Conservation (phyloP, 2,797 vertebrate genomes). For the Malurus leucopterus region DNA sequence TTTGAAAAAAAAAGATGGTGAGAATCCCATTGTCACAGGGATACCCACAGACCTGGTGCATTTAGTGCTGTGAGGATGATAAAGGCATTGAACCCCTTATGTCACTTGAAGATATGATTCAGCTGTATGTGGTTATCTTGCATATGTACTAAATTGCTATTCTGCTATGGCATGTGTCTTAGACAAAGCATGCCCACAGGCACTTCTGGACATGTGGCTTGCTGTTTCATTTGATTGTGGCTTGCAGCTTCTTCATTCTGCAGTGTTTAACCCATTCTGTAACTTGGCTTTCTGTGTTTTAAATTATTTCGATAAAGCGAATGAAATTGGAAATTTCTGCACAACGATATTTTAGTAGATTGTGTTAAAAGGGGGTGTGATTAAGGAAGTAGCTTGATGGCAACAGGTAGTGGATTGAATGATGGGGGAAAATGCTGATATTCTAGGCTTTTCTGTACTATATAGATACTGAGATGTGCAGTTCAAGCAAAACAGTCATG, state of each 20-base stretch:
- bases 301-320: background rate
- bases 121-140: constrained; percentile 32
- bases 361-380: background rate
- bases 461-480: background rate
- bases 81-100: background rate
- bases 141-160: constrained; percentile 1
- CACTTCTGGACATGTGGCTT: constrained; percentile 24
- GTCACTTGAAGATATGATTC: background rate
- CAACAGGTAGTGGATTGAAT: background rate
- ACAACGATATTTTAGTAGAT: background rate
- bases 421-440: background rate
- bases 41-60: background rate
- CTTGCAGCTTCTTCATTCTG: constrained; percentile 2
- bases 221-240: constrained; percentile 3
- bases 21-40: background rate
- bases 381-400: background rate
- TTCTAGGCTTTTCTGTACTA: background rate
- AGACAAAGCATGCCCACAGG: constrained; percentile 10
- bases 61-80: background rate
- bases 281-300: background rate
- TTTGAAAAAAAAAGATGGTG: background rate
- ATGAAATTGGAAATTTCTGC: background rate
- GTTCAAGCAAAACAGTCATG: background rate
- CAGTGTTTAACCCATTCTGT: background rate
- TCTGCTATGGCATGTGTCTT: background rate